Evolutionary conservation across 1,140 invertebrate genomes (phyloP), one percentile per base, ranked within the genome.

Genomic region (Oncopodura yosiiana): DNA sequence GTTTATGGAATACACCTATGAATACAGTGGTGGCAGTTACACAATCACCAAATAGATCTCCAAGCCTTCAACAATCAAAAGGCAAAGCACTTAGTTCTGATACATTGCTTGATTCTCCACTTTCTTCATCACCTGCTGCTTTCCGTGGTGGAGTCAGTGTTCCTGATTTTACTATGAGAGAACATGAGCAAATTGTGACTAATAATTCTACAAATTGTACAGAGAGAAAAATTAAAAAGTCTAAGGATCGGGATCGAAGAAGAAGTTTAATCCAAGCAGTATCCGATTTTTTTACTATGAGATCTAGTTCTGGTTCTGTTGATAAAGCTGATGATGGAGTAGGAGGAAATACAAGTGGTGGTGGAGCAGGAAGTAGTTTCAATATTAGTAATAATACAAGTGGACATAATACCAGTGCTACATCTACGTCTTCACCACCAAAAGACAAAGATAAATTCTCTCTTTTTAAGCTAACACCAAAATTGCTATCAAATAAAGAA

Each of bases 221-320:
- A 49, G 50, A 63, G 49, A 37, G 59, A 24, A 61, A 55, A 36
- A 44, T 38, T 19, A 67, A 66, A 42, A 68, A 68, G 45, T 62
- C 62, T 11, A 69, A 69, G 53, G 82, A 85, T 67, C 75, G 78
- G 0, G 83, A 86, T 57, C 74, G 85, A 53, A 72, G 84, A 38
- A 84, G 84, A 66, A 87, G 85, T 68, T 81, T 89, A 36, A 88
- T 88, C 59, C 86, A 87, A 72, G 81, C 85, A 41, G 80, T 89
- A 38, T 83, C 84, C 2, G 85, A 83, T 68, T 84, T 88, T 66
- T 86, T 89, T 29, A 53, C 53, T 38, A 62, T 26, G 49, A 43
- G 51, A 18, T 52, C 58, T 18, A 18, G 18, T 36, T 34, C 12
- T 26, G 23, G 48, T 18, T 34, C 55, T 2, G 18, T 12, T n/a